Conservation (phyloP, 2,888 invertebrate species). For the Brachycybe producta region DNA sequence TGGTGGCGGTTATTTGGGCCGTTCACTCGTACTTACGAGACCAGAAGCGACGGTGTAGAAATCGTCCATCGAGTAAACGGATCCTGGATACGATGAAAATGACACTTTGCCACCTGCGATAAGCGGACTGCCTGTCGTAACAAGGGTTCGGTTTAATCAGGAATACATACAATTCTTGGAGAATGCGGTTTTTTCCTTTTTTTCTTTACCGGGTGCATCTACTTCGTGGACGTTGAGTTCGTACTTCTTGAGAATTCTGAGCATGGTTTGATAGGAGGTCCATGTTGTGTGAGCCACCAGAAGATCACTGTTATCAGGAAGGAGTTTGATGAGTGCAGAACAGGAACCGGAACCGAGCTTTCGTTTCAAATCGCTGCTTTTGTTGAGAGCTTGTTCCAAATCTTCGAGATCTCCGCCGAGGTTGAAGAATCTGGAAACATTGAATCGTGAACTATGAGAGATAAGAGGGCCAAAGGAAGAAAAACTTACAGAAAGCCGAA, state of each 20-base stretch:
- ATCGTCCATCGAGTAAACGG: constrained; percentile 36
- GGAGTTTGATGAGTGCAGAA: constrained; percentile 51
- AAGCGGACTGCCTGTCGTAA: constrained; percentile 28
- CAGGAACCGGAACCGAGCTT: constrained; percentile 44
- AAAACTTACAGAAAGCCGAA: constrained; percentile 22
- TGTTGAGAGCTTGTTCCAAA: constrained; percentile 38
- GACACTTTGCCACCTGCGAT: constrained; percentile 55
- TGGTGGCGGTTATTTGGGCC: not conserved
- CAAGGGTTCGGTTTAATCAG: too few relatives aligned
- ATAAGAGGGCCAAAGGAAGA: not conserved
- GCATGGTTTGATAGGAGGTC: constrained; percentile 60
- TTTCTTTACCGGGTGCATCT: constrained; percentile 27
- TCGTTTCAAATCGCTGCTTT: constrained; percentile 19
- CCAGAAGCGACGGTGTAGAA: constrained; percentile 52
- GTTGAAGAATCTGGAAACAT: constrained; percentile 50
- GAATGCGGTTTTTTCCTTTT: too few relatives aligned
- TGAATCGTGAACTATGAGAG: not conserved
- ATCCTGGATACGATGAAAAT: constrained; percentile 72
- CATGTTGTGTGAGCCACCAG: constrained; percentile 70
- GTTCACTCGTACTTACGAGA: constrained; percentile 38
- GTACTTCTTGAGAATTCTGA: constrained; percentile 70
- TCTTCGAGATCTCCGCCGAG: constrained; percentile 61
- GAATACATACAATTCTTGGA: not conserved
- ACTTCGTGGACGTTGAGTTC: constrained; percentile 58
- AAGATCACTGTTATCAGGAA: constrained; percentile 45